Evolutionary conservation across 2,113 vertebrate genomes (phyloP).

Genomic region (Callospermophilus lateralis): DNA sequence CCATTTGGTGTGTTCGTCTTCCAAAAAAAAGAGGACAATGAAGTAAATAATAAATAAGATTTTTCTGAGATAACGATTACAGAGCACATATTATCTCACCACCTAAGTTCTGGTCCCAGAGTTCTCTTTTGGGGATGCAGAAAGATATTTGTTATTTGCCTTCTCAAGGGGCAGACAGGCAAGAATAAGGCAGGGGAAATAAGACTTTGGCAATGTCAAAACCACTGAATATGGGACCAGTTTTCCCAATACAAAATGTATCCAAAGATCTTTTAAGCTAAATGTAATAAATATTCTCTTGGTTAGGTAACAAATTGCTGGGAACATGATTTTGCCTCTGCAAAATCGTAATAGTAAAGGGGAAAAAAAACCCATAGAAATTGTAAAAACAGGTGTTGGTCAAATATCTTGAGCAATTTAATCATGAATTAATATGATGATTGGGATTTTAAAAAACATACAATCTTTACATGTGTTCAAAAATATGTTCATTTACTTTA

Average conservation of each 20-base stretch:
- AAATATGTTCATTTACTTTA: background rate
- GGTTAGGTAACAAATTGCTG: background rate
- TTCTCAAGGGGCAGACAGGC: background rate
- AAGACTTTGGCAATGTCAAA: background rate
- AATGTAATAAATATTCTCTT: background rate
- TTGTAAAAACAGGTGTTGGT: background rate
- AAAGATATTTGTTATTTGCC: background rate
- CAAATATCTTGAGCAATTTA: background rate
- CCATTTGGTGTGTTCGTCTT: background rate
- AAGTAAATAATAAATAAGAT: background rate
- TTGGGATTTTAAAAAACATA: background rate
- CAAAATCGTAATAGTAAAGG: background rate
- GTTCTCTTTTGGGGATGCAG: background rate
- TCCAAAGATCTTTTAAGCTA: conserved; percentile 22
- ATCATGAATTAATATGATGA: background rate
- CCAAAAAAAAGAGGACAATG: conserved; percentile 15
- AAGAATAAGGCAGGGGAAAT: background rate
- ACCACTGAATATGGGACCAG: background rate
- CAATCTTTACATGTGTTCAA: background rate
- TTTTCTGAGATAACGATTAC: background rate
- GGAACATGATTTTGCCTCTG: conserved; percentile 42
- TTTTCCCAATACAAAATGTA: conserved; percentile 7
- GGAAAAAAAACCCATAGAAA: background rate
- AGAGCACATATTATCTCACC: background rate
- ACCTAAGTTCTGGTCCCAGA: too few species aligned